Percentiles rank a stretch among this genome's conserved stretches.
Evolutionary conservation across 1,140 invertebrate genomes (phyloP).

Genomic region (Cotesia typhae): DNA sequence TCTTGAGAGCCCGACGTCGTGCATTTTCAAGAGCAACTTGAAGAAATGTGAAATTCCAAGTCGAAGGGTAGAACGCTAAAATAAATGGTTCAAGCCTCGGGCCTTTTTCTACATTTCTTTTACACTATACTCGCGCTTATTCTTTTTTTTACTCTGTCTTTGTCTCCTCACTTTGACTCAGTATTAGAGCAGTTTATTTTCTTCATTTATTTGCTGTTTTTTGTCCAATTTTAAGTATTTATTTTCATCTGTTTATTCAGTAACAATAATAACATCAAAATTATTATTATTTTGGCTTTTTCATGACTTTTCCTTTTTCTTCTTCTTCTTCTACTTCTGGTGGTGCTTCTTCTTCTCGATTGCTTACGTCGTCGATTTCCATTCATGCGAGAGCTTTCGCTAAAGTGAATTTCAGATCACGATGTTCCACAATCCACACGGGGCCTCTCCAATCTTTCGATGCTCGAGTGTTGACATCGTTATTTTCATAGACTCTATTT

Average conservation of each 20-base stretch:
- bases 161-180: background rate
- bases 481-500: too few relatives aligned
- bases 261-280: too few relatives aligned
- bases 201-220: constrained; percentile 19
- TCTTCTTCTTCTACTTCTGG: constrained; percentile 27
- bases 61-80: constrained; percentile 44
- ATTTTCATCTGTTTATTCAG: constrained; percentile 12
- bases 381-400: constrained; percentile 51
- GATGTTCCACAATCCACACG: constrained; percentile 18
- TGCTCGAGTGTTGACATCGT: background rate
- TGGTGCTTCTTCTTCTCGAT: constrained; percentile 4
- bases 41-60: constrained; percentile 59
- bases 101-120: constrained; percentile 30
- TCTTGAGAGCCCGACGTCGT: constrained; percentile 24
- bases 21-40: constrained; percentile 45
- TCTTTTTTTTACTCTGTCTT: constrained; percentile 20
- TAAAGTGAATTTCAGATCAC: constrained; percentile 48
- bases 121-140: constrained; percentile 16
- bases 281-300: constrained; percentile 6
- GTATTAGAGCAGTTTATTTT: background rate
- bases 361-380: constrained; percentile 44
- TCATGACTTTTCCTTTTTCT: constrained; percentile 21
- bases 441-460: constrained; percentile 8
- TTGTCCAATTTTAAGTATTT: background rate
- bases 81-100: constrained; percentile 54